Evolutionary conservation across 2,113 vertebrate species (phyloP).

Genomic region (Excalfactoria chinensis): DNA sequence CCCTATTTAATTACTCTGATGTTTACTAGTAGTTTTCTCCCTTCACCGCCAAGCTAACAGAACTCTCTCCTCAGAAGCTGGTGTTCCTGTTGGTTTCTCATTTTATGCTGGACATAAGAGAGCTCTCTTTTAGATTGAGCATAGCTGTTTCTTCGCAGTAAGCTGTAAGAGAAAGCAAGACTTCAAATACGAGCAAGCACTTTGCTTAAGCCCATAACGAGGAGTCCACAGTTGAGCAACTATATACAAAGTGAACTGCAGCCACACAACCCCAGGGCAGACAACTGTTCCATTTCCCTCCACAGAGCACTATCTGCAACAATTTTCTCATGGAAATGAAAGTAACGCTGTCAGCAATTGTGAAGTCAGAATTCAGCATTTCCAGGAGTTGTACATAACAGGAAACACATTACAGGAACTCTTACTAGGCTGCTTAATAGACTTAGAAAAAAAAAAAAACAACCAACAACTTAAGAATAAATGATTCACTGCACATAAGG

Average conservation of each 20-base stretch:
- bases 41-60: background rate
- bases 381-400: conserved; percentile 69
- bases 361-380: conserved; percentile 59
- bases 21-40: background rate
- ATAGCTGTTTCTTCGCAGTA: background rate
- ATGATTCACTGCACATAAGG: background rate
- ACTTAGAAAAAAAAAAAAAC: background rate
- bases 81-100: background rate
- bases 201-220: background rate
- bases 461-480: background rate
- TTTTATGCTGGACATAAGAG: background rate
- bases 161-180: background rate
- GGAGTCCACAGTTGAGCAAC: background rate
- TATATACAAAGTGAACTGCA: background rate
- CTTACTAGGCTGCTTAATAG: conserved; percentile 11
- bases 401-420: conserved; percentile 74
- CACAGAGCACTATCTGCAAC: background rate
- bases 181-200: background rate
- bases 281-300: background rate
- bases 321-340: conserved; percentile 67
- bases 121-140: background rate
- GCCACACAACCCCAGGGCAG: background rate
- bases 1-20: background rate
- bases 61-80: background rate
- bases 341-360: conserved; percentile 56